phyloP scores from a whole-genome alignment of 2,888 invertebrate species.

The Electrophaes corylata region DNA sequence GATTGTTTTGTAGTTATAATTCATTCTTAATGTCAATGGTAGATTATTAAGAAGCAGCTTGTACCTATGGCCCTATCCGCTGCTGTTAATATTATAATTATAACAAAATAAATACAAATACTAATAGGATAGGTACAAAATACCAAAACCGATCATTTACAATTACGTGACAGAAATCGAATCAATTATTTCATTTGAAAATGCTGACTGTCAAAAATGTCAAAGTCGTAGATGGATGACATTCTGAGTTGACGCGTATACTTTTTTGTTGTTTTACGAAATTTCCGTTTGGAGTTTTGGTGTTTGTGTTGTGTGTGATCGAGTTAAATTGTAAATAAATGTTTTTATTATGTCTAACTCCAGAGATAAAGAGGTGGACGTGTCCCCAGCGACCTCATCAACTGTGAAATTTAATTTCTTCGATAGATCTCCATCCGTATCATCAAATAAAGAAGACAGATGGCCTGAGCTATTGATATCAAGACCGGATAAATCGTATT shows the following conservation, averaged over 20 bases:
- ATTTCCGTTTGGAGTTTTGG: too few relatives aligned
- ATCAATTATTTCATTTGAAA: too few relatives aligned
- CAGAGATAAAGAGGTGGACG: slow-evolving; percentile 59
- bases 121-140: too few relatives aligned
- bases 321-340: slow-evolving; percentile 40
- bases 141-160: too few relatives aligned
- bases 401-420: slow-evolving; percentile 63
- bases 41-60: too few relatives aligned
- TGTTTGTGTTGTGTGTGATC: background rate
- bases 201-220: slow-evolving; percentile 6
- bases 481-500: slow-evolving; percentile 74
- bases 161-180: too few relatives aligned
- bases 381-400: slow-evolving; percentile 68
- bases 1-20: too few relatives aligned
- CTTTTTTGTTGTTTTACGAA: slow-evolving; percentile 35
- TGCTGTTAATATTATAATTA: too few relatives aligned
- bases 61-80: too few relatives aligned
- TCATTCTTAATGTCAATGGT: too few relatives aligned
- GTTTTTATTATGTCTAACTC: slow-evolving; percentile 67
- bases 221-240: slow-evolving; percentile 1
- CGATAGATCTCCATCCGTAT: slow-evolving; percentile 71
- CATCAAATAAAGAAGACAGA: slow-evolving; percentile 72
- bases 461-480: slow-evolving; percentile 81
- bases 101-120: too few relatives aligned
- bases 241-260: slow-evolving; percentile 4